These are phyloP conservation scores for Alligator mississippiensis DNA, from an alignment of 2,113 vertebrate genomes.

Conservation along the genomic window DNA sequence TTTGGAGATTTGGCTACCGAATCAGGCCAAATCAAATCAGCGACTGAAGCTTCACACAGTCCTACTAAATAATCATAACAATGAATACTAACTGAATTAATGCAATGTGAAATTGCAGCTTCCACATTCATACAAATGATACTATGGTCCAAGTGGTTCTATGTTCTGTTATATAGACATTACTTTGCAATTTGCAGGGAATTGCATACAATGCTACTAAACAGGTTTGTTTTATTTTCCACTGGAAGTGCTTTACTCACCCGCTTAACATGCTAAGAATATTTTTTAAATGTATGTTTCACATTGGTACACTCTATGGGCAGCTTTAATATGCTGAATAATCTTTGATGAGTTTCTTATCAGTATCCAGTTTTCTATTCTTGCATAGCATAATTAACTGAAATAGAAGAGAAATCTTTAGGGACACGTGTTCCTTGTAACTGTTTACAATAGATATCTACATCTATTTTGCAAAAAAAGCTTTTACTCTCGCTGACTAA, in stretches of 20 bases:
- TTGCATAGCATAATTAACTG: conserved; percentile 61
- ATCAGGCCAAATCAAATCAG: too few species aligned
- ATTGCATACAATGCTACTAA: conserved; percentile 51
- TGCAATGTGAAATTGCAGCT: conserved; percentile 52
- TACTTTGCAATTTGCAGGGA: conserved; percentile 56
- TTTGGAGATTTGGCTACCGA: too few species aligned
- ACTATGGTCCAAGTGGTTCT: conserved; percentile 45
- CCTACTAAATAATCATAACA: conserved; percentile 1
- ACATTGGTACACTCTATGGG: not conserved
- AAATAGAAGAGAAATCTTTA: conserved; percentile 72
- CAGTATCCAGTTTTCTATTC: conserved; percentile 65
- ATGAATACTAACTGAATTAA: conserved; percentile 58
- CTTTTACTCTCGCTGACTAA: not conserved
- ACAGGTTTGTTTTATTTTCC: conserved; percentile 60
- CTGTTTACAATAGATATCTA: not conserved
- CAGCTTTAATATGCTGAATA: conserved; percentile 16
- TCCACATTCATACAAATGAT: conserved; percentile 55
- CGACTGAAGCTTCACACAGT: too few species aligned
- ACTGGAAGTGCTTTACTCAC: conserved; percentile 15
- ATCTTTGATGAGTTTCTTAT: conserved; percentile 48
- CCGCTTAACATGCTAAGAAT: not conserved
- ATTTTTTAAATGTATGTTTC: conserved; percentile 15
- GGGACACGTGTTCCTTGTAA: conserved; percentile 39
- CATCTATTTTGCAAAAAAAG: not conserved
- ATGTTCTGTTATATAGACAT: conserved; percentile 46